These are phyloP conservation scores for Hippocampus zosterae DNA, from an alignment of 2,113 vertebrate genomes.

Conservation along the genomic window DNA sequence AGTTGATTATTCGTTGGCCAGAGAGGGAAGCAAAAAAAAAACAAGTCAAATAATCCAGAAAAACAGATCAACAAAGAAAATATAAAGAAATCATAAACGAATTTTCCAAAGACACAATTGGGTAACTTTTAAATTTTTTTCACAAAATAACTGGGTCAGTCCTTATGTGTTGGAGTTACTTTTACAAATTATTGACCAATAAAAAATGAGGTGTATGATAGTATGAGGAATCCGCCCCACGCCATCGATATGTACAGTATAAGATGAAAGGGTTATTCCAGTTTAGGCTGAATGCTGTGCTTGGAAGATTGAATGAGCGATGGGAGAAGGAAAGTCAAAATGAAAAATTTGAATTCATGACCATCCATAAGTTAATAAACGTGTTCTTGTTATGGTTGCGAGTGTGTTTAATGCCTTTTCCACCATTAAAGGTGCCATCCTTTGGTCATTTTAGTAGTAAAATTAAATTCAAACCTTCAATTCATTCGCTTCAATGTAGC, in stretches of 20 bases:
- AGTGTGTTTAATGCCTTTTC: not conserved
- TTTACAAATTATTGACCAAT: not conserved
- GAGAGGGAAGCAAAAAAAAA: not conserved
- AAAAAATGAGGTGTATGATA: not conserved
- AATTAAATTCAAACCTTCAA: slow-evolving; percentile 80
- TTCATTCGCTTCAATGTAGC: slow-evolving; percentile 95
- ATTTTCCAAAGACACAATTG: too few relatives aligned
- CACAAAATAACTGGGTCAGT: too few relatives aligned
- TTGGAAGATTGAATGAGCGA: slow-evolving; percentile 2
- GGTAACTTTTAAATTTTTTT: too few relatives aligned
- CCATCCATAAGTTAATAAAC: slow-evolving; percentile 9
- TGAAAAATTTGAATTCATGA: slow-evolving; percentile 6
- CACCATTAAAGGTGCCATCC: not conserved
- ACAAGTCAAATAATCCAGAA: too few relatives aligned
- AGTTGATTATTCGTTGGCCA: slow-evolving; percentile 1
- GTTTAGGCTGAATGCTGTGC: slow-evolving; percentile 11
- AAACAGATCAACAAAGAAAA: not conserved
- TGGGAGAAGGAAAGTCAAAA: not conserved
- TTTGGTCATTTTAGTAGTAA: not conserved
- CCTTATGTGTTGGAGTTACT: too few relatives aligned
- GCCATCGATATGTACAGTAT: not conserved
- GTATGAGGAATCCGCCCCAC: too few relatives aligned
- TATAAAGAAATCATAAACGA: not conserved
- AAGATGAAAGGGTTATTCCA: not conserved
- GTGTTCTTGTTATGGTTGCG: not conserved